A percentile compares a stretch with the other conserved stretches of the same genome.
These are phyloP conservation scores for Caenorhabditis zanzibari DNA, from an alignment of 2,888 invertebrate species.

Conservation along the genomic window DNA sequence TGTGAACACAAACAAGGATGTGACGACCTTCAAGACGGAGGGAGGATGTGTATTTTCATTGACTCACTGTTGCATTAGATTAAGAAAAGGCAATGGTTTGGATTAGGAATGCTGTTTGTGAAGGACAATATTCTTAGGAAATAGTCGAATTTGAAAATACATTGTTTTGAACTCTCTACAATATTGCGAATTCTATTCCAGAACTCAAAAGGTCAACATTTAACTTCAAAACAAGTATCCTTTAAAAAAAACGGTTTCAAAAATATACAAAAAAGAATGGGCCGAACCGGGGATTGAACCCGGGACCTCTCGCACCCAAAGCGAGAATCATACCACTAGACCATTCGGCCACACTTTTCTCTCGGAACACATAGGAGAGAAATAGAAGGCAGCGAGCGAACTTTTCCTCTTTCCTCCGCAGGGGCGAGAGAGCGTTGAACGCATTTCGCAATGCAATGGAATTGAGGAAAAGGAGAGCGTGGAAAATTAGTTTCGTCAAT, in stretches of 20 bases:
- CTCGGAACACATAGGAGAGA: background rate
- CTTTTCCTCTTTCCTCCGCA: background rate
- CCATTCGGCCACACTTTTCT: slow-evolving; percentile 73
- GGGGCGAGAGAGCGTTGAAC: background rate
- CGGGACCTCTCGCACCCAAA: slow-evolving; percentile 84
- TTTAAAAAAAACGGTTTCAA: background rate
- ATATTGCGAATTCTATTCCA: too few species aligned
- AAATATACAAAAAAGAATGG: slow-evolving; percentile 54
- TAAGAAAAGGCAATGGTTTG: background rate
- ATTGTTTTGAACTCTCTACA: too few species aligned
- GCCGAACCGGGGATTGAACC: slow-evolving; percentile 80
- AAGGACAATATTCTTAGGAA: too few species aligned
- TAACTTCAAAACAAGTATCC: too few species aligned
- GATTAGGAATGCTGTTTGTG: background rate
- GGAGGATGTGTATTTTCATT: background rate
- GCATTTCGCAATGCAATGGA: background rate
- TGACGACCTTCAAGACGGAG: slow-evolving; percentile 7
- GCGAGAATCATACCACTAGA: slow-evolving; percentile 84
- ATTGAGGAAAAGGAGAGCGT: background rate
- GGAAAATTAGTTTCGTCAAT: background rate
- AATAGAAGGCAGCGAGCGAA: too few species aligned
- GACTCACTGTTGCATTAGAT: background rate
- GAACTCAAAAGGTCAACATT: too few species aligned
- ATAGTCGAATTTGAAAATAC: too few species aligned
- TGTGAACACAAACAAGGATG: slow-evolving; percentile 4